Conservation (phyloP, 1,140 invertebrate genomes). For the Calephelis nemesis region DNA sequence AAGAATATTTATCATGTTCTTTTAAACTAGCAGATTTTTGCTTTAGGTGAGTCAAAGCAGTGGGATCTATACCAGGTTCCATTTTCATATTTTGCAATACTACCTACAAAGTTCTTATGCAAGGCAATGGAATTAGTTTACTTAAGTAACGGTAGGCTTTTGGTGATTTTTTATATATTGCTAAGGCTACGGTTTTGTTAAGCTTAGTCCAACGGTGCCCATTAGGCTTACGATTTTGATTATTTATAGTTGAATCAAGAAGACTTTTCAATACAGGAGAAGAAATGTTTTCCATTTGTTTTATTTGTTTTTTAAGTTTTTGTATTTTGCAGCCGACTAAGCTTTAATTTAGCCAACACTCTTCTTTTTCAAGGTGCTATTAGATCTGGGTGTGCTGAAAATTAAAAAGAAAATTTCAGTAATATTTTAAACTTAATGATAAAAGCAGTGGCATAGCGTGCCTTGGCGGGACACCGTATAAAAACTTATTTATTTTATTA, state of each 20-base stretch:
- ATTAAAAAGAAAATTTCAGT: no score
- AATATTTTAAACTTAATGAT: no score
- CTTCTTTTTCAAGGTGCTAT: no score
- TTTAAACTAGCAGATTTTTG: neutral
- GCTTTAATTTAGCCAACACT: no score
- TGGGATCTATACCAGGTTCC: neutral
- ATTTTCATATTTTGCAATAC: neutral
- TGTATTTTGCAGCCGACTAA: no score
- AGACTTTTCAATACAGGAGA: neutral
- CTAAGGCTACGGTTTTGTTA: neutral
- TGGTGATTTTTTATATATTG: neutral
- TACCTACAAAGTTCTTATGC: neutral
- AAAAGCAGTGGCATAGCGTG: no score
- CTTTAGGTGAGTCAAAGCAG: neutral
- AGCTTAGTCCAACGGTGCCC: neutral
- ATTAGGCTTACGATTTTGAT: neutral
- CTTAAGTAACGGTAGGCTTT: neutral
- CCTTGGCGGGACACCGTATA: no score
- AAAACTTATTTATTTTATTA: no score
- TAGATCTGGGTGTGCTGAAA: no score
- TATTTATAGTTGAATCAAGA: neutral
- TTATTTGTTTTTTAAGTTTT: neutral
- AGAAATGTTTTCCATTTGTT: neutral
- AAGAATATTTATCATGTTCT: no score
- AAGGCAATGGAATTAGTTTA: neutral